Conservation (phyloP, 2,797 vertebrate genomes). For the Artibeus lituratus region DNA sequence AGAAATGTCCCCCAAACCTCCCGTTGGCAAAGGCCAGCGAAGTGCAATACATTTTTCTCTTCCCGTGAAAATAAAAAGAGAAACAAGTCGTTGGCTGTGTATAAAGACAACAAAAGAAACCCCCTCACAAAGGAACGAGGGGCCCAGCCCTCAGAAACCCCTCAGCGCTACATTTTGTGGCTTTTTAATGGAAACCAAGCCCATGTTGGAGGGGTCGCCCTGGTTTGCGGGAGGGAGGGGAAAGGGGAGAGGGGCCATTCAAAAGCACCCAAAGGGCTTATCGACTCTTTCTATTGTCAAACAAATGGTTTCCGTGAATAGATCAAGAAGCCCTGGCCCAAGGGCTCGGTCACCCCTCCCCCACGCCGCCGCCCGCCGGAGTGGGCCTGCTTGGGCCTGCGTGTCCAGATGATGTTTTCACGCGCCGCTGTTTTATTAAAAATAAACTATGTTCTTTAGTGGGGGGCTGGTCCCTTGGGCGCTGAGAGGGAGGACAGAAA, state of each 20-base stretch:
- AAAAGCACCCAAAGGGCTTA: conserved; percentile 86
- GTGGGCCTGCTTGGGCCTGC: conserved; percentile 86
- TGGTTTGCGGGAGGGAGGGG: conserved; percentile 83
- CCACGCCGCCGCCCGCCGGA: neutral
- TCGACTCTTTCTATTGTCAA: conserved; percentile 90
- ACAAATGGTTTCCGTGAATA: conserved; percentile 90
- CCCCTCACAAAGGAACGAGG: conserved; percentile 89
- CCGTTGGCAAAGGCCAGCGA: conserved; percentile 83
- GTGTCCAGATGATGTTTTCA: conserved; percentile 85
- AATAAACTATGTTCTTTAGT: conserved; percentile 93
- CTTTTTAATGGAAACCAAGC: conserved; percentile 95
- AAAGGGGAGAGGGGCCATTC: conserved; percentile 80
- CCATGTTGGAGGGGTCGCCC: conserved; percentile 87
- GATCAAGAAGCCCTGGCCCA: conserved; percentile 89
- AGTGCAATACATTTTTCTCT: conserved; percentile 92
- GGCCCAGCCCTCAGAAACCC: conserved; percentile 85
- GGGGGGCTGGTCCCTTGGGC: conserved; percentile 83
- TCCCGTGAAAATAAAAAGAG: conserved; percentile 84
- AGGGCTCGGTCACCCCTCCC: conserved; percentile 80
- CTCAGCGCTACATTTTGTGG: conserved; percentile 87
- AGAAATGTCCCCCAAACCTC: conserved; percentile 67
- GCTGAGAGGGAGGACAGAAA: conserved; percentile 47
- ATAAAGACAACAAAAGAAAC: conserved; percentile 90
- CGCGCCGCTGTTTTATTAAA: conserved; percentile 93
- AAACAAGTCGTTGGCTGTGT: conserved; percentile 88